Conservation (phyloP, 1,140 invertebrate genomes). For the Goniozus legneri region DNA sequence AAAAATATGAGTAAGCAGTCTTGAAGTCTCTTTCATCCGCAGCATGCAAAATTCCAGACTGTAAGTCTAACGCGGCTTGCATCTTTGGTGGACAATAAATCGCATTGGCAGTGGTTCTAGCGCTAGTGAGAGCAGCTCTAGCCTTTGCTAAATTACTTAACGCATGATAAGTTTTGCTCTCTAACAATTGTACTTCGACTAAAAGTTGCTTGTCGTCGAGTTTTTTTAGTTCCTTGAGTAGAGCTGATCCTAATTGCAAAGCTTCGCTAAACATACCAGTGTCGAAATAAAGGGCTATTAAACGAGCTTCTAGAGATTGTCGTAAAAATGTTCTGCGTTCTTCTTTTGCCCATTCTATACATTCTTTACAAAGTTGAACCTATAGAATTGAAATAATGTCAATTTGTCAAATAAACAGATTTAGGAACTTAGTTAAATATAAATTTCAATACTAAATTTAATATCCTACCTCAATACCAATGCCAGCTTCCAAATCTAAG, state of each 20-base stretch:
- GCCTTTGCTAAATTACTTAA: slow-evolving; percentile 96
- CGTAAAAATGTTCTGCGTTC: slow-evolving; percentile 95
- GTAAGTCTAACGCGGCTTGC: slow-evolving; percentile 93
- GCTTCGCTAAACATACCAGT: slow-evolving; percentile 87
- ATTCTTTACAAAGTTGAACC: slow-evolving; percentile 89
- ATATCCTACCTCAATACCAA: slow-evolving; percentile 83
- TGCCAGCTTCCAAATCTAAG: slow-evolving; percentile 91
- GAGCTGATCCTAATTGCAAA: slow-evolving; percentile 73
- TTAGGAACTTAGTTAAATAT: too few relatives aligned
- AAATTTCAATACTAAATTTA: too few relatives aligned
- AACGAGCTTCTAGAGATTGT: slow-evolving; percentile 90
- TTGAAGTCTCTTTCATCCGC: slow-evolving; percentile 99
- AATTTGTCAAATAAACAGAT: background rate
- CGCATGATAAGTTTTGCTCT: slow-evolving; percentile 98
- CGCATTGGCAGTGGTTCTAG: slow-evolving; percentile 97
- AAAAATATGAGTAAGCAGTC: slow-evolving; percentile 99
- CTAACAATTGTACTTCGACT: slow-evolving; percentile 93
- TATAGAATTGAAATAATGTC: slow-evolving; percentile 15
- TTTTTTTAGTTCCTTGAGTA: slow-evolving; percentile 96
- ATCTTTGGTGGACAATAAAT: slow-evolving; percentile 99
- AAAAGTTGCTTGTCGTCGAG: slow-evolving; percentile 98
- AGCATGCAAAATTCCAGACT: slow-evolving; percentile 97
- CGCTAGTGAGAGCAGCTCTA: slow-evolving; percentile 94
- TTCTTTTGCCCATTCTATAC: slow-evolving; percentile 99
- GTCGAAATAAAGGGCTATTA: slow-evolving; percentile 93